Percentiles rank a stretch among this genome's conserved stretches.
Evolutionary conservation across 2,113 vertebrate species (phyloP).

Genomic region (Sceloporus undulatus): DNA sequence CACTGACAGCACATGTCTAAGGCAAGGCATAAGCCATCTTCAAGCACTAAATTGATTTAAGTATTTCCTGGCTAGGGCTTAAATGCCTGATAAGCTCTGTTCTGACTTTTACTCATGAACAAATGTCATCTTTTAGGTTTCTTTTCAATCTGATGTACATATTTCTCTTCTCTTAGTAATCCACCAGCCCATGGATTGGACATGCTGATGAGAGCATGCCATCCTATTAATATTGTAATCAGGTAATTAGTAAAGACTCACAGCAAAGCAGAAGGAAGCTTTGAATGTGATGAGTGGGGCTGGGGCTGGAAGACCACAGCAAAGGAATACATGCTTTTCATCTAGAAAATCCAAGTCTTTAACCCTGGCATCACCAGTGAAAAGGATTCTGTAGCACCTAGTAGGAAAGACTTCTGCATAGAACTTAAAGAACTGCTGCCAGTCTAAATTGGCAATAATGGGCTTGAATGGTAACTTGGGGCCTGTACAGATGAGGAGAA

Average conservation of each 20-base stretch:
- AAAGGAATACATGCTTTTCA: no score
- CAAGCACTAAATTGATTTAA: slow-evolving; percentile 12
- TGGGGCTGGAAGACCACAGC: neutral
- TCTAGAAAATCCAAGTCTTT: neutral
- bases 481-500: no score
- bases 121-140: neutral
- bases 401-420: neutral
- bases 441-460: no score
- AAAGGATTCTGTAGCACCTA: neutral
- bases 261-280: slow-evolving; percentile 26
- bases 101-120: slow-evolving; percentile 37
- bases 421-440: neutral
- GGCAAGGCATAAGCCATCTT: neutral
- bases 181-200: slow-evolving; percentile 45
- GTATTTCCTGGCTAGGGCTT: slow-evolving; percentile 27
- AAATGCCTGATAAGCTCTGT: slow-evolving; percentile 5
- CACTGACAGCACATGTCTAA: neutral
- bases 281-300: neutral
- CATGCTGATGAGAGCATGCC: slow-evolving; percentile 45
- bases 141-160: slow-evolving; percentile 27
- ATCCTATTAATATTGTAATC: slow-evolving; percentile 40
- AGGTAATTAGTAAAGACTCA: slow-evolving; percentile 39
- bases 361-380: neutral
- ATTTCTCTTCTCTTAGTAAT: slow-evolving; percentile 45
- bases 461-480: no score